phyloP scores from a whole-genome alignment of 2,797 vertebrate species.

The Pantherophis vulpinus region DNA sequence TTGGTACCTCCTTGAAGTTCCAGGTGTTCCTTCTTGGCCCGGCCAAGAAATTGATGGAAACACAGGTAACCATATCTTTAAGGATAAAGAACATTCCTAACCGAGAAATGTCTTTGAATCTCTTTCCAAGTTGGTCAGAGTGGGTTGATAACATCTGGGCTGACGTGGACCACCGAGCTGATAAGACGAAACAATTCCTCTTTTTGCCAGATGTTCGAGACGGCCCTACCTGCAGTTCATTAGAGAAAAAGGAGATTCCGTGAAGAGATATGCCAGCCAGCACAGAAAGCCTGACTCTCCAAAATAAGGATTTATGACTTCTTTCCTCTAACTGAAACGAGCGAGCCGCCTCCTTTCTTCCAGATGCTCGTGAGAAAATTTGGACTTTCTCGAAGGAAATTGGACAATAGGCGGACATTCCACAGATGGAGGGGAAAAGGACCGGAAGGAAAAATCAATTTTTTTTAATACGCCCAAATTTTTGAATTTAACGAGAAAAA shows the following conservation, averaged over 20 bases:
- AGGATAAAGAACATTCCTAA: background rate
- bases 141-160: background rate
- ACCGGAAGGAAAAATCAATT: background rate
- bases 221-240: background rate
- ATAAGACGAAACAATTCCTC: background rate
- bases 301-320: conserved; percentile 21
- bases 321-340: conserved; percentile 1
- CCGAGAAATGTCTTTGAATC: background rate
- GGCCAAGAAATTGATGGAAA: background rate
- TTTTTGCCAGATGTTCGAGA: background rate
- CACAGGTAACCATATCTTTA: background rate
- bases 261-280: background rate
- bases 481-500: background rate
- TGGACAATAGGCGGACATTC: background rate
- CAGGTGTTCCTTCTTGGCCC: background rate
- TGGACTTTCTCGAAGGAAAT: background rate
- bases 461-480: background rate
- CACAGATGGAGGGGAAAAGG: background rate
- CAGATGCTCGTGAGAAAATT: background rate
- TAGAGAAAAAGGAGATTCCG: background rate
- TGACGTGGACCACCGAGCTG: background rate
- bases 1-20: background rate
- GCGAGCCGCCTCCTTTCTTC: background rate
- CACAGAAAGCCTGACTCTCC: background rate
- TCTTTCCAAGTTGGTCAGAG: background rate